Base-by-base conservation (phyloP, 2,113 vertebrate genomes). In the Corythoichthys intestinalis region DNA sequence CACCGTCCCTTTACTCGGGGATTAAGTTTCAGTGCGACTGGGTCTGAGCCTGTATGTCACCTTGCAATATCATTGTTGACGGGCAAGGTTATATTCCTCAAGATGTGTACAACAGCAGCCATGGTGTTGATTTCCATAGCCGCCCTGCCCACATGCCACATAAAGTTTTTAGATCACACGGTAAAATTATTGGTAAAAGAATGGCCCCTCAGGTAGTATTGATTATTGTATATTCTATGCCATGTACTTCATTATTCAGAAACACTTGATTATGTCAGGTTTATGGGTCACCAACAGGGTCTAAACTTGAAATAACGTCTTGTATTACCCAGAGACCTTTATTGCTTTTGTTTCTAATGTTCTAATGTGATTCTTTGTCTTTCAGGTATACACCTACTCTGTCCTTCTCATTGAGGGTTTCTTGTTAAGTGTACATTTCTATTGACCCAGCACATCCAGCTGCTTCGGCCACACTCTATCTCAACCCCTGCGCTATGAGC, bases 401-500 rank as follows among this genome's bases (percentile, higher is more conserved):
- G 65, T n/a, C 65, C 67, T 64, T 62, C 50, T 34, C 70, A 10
- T 38, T 71, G 65, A 37, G 77, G 62, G 35, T 71, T 49, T 75
- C n/a, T 77, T 70, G 52, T 41, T 61, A 66, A 72, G 76, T 65
- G 8, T 50, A 56, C 17, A 6, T 46, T 57, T 37, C 38, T 49
- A 66, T 58, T 58, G 68, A 75, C 83, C 73, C 83, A 78, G 72
- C 52, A 52, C 74, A 67, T 38, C 67, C 69, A 72, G 74, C 73
- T 50, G 60, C 67, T 15, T 35, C 20, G 49, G 69, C 67, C 81
- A 69, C 75, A 83, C 82, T 79, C 39, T 47, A 35, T 39, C 83
- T 79, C 88, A 78, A 83, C 88, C 90, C 87, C 91, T 93, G 91
- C 91, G 92, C 87, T 93, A 93, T 93, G 92, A 93, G 92, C 92